Percentiles rank a stretch among this genome's conserved stretches.
These are phyloP conservation scores for Allobates femoralis DNA, from an alignment of 2,797 vertebrate genomes.

Conservation along the genomic window DNA sequence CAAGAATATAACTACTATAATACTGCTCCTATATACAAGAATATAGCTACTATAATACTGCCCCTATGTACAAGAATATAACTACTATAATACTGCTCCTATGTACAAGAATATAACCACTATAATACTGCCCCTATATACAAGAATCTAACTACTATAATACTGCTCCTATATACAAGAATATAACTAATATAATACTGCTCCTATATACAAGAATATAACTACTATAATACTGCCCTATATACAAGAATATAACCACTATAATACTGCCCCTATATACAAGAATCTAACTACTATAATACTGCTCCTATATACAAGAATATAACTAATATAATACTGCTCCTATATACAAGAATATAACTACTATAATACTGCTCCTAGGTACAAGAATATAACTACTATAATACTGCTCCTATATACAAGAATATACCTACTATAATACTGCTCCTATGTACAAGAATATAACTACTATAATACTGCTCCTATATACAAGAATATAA, in stretches of 20 bases:
- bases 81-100: conserved; percentile 1
- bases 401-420: conserved; percentile 5
- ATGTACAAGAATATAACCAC: neutral
- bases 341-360: neutral
- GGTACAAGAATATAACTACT: neutral
- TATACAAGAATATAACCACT: conserved; percentile 3
- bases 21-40: conserved; percentile 4
- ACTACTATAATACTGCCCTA: neutral
- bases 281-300: conserved; percentile 1
- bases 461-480: neutral
- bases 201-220: neutral
- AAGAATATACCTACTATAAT: conserved; percentile 12
- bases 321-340: neutral
- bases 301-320: neutral
- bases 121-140: neutral
- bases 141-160: too few species aligned
- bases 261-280: neutral
- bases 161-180: neutral
- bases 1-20: conserved; percentile 16
- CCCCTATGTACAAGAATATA: too few species aligned
- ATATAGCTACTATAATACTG: too few species aligned
- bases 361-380: neutral
- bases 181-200: conserved; percentile 15
- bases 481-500: neutral
- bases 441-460: neutral